phyloP scores from a whole-genome alignment of 2,797 vertebrate genomes.

The Malacoctenus gilli region DNA sequence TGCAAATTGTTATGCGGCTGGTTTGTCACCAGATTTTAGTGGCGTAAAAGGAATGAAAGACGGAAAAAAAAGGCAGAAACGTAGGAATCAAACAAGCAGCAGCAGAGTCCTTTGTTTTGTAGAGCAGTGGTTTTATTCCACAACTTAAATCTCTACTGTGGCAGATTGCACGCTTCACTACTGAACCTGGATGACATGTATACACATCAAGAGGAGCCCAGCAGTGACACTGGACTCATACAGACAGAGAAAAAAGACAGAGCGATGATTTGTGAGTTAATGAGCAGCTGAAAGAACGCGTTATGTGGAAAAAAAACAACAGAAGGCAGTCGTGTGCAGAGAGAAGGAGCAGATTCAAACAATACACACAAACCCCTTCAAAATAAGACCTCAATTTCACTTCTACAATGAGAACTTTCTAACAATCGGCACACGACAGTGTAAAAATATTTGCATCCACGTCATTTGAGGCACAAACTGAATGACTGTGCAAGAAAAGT shows the following conservation, averaged over 20 bases:
- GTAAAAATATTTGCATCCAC: slow-evolving; percentile 61
- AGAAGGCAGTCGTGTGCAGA: slow-evolving; percentile 36
- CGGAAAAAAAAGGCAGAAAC: slow-evolving; percentile 47
- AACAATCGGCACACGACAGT: slow-evolving; percentile 46
- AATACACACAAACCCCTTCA: slow-evolving; percentile 19
- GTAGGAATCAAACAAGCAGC: slow-evolving; percentile 71
- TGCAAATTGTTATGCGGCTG: slow-evolving; percentile 46
- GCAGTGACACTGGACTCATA: slow-evolving; percentile 26
- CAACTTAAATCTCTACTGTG: slow-evolving; percentile 68
- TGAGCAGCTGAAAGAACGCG: slow-evolving; percentile 45
- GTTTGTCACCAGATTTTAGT: slow-evolving; percentile 55
- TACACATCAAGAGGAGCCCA: slow-evolving; percentile 45
- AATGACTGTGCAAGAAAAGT: slow-evolving; percentile 55
- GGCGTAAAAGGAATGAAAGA: slow-evolving; percentile 54
- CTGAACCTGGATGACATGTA: slow-evolving; percentile 51
- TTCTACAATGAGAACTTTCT: slow-evolving; percentile 26
- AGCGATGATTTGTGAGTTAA: slow-evolving; percentile 63
- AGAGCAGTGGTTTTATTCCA: slow-evolving; percentile 78
- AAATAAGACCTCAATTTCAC: slow-evolving; percentile 40
- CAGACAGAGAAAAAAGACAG: slow-evolving; percentile 56
- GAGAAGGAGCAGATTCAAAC: slow-evolving; percentile 36
- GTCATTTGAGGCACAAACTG: slow-evolving; percentile 72
- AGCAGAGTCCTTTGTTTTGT: slow-evolving; percentile 60
- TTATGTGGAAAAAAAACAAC: neutral
- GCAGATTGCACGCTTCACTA: slow-evolving; percentile 65